Base-by-base conservation (phyloP, 2,888 invertebrate genomes). In the Pilophorus perplexus region DNA sequence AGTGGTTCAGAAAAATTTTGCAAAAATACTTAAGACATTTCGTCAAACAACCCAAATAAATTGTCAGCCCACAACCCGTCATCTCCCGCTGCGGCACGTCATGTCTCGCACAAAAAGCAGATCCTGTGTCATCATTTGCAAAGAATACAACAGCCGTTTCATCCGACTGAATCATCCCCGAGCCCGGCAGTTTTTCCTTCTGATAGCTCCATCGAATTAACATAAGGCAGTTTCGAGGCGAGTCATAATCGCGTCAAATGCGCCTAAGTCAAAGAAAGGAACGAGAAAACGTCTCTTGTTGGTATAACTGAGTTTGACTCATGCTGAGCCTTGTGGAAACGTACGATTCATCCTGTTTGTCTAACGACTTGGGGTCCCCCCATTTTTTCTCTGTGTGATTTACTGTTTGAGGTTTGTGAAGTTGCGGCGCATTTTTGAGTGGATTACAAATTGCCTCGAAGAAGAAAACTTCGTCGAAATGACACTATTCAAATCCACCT, bases 131-230 rank as follows among this genome's bases (percentile, higher is more conserved):
- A 33, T 8, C 33, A 33, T 28, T 28, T 28, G 14, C 23, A 28
- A 52, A 52, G n/a, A n/a, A n/a, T n/a, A 52, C 52, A 52, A 52
- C 52, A 28, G 52, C 52, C 52, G 52, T 28, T 52, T 52, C 52
- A 52, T 52, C 52, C 25, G 52, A 25, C n/a, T 18, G 52, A 50
- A 52, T 52, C 52, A 52, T 52, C 52, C 27, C 52, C 25, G 27
- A 52, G 27, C 14, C 18, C 14, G 52, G n/a, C 18, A 16, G 16
- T 52, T 52, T 52, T 28, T 52, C 28, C 16, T 14, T 28, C 28
- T 52, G 52, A 28, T 28, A 6, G 25, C 27, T 1, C 52, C 52
- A 52, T 52, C 52, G 28, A 52, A 52, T 52, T 52, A 28, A 52
- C 52, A 52, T 52, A 52, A 14, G 52, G 52, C 52, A 52, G 27